Base-by-base conservation (phyloP, 1,140 invertebrate species). In the Cherax destructor region DNA sequence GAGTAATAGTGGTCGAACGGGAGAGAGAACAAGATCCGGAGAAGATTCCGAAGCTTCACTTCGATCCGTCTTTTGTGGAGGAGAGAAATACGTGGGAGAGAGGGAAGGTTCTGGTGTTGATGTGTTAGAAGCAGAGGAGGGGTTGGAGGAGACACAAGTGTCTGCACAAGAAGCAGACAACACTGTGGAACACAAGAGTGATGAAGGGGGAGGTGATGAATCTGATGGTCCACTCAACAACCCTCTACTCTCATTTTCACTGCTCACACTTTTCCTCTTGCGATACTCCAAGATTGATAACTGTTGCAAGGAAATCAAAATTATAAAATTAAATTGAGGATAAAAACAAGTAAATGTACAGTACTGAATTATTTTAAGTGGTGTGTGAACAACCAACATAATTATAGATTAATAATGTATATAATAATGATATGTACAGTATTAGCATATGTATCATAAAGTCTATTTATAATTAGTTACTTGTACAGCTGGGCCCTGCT, bases 131-230 rank as follows among this genome's bases (percentile, higher is more conserved):
- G 79, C 5, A n/a, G 52, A 56, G 24, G 49, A 52, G 21, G 77
- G 47, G 10, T 49, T 49, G 50, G 50, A 52, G 13, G 77, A 79
- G 30, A 52, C 41, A 5, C 6, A 79, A 30, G 79, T 61, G 79
- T 72, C 69, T 24, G 69, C 11, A 9, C n/a, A 72, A 72, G 21
- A n/a, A 72, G 69, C 24, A 30, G 69, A 30, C 69, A 72, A 72
- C 18, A 24, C 69, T 72, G 69, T 72, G 24, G 24, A 72, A 30
- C 69, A 72, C 18, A 18, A 7, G 7, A 72, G 69, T 24, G 76
- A 79, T 30, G 30, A 76, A 41, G 77, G 92, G 13, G 94, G 93
- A 11, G 94, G 94, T 94, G 92, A 47, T 93, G 93, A 0, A 94
- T 94, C 79, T 79, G 85, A 41, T 85, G 77, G 59, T 94, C 72